phyloP scores from a whole-genome alignment of 2,888 invertebrate species.

The Diaprepes abbreviatus region DNA sequence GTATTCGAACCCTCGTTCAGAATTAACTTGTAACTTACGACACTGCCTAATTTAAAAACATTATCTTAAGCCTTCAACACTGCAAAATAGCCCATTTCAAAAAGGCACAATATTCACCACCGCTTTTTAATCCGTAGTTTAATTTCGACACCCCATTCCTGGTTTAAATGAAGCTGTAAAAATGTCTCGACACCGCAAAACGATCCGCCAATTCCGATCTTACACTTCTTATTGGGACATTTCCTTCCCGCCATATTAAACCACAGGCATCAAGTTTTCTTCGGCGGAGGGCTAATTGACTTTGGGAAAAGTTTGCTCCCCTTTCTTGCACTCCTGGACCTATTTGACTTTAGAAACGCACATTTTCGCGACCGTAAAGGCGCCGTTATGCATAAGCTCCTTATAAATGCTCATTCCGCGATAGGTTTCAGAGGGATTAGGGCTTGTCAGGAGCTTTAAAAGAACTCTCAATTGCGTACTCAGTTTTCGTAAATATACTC shows the following conservation, averaged over 20 bases:
- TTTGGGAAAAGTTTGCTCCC: constrained; percentile 30
- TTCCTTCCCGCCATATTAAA: constrained; percentile 34
- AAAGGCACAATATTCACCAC: constrained; percentile 57
- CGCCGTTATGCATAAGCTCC: constrained; percentile 30
- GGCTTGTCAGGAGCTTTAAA: constrained; percentile 34
- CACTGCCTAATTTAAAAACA: constrained; percentile 23
- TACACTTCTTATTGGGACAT: constrained; percentile 42
- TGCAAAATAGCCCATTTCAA: constrained; percentile 28
- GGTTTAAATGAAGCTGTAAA: constrained; percentile 68
- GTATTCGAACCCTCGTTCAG: not conserved
- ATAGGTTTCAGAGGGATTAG: constrained; percentile 28
- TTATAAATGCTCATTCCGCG: constrained; percentile 30
- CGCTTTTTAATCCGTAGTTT: constrained; percentile 67
- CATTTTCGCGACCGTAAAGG: constrained; percentile 36
- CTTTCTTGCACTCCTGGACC: constrained; percentile 21
- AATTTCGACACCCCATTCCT: constrained; percentile 68
- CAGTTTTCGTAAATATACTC: constrained; percentile 25
- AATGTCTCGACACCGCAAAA: constrained; percentile 58
- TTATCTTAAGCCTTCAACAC: constrained; percentile 29
- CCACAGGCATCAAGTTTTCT: constrained; percentile 40
- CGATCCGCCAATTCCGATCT: constrained; percentile 42
- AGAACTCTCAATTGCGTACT: constrained; percentile 31
- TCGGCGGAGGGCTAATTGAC: constrained; percentile 41
- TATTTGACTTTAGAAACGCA: constrained; percentile 43
- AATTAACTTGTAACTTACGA: constrained; percentile 10